Evolutionary conservation across 2,888 invertebrate species (phyloP).

Genomic region (Megamerina dolium): DNA sequence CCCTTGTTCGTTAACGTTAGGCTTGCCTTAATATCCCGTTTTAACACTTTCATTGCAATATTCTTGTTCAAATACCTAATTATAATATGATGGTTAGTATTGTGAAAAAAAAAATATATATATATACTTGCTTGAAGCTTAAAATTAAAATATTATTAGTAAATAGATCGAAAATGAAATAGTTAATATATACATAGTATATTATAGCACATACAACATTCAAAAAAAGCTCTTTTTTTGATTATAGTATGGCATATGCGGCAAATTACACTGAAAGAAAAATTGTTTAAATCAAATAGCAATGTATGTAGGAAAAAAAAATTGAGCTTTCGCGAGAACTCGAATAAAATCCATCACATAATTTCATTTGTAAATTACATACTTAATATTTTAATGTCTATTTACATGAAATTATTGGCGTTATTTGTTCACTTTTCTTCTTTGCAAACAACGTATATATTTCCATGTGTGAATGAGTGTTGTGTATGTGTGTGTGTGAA

Average conservation of each 20-base stretch:
- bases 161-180: no score
- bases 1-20: slow-evolving; percentile 37
- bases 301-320: slow-evolving; percentile 5
- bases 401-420: slow-evolving; percentile 24
- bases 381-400: neutral
- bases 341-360: slow-evolving; percentile 36
- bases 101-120: no score
- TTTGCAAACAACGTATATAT: neutral
- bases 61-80: no score
- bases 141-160: no score
- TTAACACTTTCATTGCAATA: neutral
- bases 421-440: slow-evolving; percentile 11
- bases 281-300: neutral
- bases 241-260: neutral
- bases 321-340: slow-evolving; percentile 36
- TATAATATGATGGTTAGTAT: slow-evolving; percentile 6
- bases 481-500: neutral
- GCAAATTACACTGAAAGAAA: slow-evolving; percentile 7
- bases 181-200: no score
- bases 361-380: slow-evolving; percentile 24
- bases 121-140: no score
- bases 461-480: neutral
- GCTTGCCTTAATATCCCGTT: slow-evolving; percentile 32
- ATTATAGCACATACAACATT: no score
- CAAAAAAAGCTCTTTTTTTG: no score